Evolutionary conservation across 2,888 invertebrate genomes (phyloP), one percentile per base, ranked within the genome.

Genomic region (Cancer borealis): DNA sequence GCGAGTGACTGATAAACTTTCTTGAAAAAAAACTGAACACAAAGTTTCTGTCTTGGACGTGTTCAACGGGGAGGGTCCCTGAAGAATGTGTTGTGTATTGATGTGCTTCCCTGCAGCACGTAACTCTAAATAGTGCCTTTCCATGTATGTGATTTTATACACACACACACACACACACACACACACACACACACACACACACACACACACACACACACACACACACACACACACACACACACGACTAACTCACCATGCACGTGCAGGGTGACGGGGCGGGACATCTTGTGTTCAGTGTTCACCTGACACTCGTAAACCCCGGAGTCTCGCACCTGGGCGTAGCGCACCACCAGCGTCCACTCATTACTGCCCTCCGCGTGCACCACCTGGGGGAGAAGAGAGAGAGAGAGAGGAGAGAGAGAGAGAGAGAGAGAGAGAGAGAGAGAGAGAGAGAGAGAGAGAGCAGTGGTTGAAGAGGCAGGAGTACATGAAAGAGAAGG

Each of bases 271-370:
- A 95, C 92, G 39, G 92, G 91, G 30, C 91, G 39, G 54, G 91
- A 95, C 66, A 95, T 84, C 87, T 95, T 93, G 0, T 93, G 95
- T 21, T 95, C 93, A 4, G 95, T 95, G 93, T 95, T 95, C n/a
- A 95, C 94, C 26, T 92, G 93, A 73, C 95, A 95, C 88, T 95
- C 93, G 91, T 95, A 95, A 45, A 92, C 92, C 10, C 95, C 95
- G 1, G 95, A 90, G 89, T 95, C 95, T 10, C 93, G 89, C n/a
- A 91, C 60, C 91, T 93, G 95, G 3, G 93, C 88, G 90, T 94
- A 92, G 3, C 88, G 92, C 12, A 95, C 91, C 93, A 95, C 91
- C n/a, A 95, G 88, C 21, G 93, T 92, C 95, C 95, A 95, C 91
- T 95, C 93, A 1, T 45, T 30, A 45, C 92, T 92, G 39, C 95